Conservation (phyloP, 2,888 invertebrate genomes). For the Rhamnusium bicolor region DNA sequence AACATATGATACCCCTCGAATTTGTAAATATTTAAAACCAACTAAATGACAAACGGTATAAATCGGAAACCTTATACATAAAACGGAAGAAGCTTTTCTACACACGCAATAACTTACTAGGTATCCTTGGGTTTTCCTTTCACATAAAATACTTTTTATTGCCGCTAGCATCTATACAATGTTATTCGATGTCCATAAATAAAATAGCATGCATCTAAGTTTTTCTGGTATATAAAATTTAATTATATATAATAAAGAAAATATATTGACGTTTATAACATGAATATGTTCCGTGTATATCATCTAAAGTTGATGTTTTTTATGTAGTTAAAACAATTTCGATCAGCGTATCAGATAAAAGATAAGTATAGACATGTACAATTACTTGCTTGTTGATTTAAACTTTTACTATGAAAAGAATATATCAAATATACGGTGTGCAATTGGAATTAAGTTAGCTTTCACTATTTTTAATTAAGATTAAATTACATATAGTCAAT, state of each 20-base stretch:
- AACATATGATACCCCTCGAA: too few relatives aligned
- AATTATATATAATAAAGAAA: constrained; percentile 13
- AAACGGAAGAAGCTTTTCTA: constrained; percentile 4
- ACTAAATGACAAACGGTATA: not conserved
- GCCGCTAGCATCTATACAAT: constrained; percentile 21
- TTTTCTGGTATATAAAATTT: constrained; percentile 13
- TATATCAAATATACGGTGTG: not conserved
- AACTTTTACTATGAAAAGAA: not conserved
- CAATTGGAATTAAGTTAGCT: too few relatives aligned
- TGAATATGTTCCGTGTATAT: not conserved
- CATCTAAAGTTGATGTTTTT: not conserved
- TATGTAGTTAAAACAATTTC: not conserved
- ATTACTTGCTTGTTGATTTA: not conserved
- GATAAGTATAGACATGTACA: not conserved
- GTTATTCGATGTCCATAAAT: constrained; percentile 23
- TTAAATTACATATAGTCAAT: too few relatives aligned
- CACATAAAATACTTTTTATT: constrained; percentile 27
- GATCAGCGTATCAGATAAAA: not conserved
- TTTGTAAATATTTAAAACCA: not conserved
- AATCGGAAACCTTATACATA: constrained; percentile 1
- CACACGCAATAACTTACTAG: constrained; percentile 18
- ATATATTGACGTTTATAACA: constrained; percentile 4
- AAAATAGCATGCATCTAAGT: constrained; percentile 9
- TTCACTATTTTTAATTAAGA: too few relatives aligned
- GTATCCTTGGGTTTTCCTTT: constrained; percentile 4